Evolutionary conservation across 2,888 invertebrate species (phyloP).

Genomic region (Agrilus cyanescens): DNA sequence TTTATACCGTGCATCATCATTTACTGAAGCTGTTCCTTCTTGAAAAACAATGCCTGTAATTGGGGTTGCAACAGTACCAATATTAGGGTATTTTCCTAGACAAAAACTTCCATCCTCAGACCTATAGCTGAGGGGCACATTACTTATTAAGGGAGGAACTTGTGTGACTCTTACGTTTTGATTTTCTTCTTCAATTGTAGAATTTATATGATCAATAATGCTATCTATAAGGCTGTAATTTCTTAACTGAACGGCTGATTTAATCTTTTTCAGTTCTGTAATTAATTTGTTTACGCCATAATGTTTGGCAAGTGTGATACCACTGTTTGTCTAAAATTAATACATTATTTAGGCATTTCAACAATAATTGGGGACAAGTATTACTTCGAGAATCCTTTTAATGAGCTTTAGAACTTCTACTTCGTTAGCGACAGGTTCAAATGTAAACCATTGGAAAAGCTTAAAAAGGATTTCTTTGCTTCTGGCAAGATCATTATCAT

Average conservation of each 20-base stretch:
- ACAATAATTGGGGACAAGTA: no score
- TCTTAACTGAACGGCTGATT: constrained; percentile 34
- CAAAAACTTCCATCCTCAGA: constrained; percentile 13
- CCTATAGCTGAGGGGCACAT: constrained; percentile 30
- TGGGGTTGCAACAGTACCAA: constrained; percentile 27
- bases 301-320: constrained; percentile 40
- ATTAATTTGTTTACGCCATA: constrained; percentile 37
- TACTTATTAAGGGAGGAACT: constrained; percentile 39
- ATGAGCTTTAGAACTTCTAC: constrained; percentile 47
- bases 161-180: constrained; percentile 31
- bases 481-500: constrained; percentile 47
- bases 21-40: constrained; percentile 8
- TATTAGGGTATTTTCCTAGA: constrained; percentile 7
- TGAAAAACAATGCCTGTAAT: constrained; percentile 23
- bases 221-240: constrained; percentile 36
- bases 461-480: constrained; percentile 47
- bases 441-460: constrained; percentile 51
- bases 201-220: constrained; percentile 34
- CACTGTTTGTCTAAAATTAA: constrained; percentile 38
- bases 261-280: constrained; percentile 34
- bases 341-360: not conserved
- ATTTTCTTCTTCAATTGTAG: constrained; percentile 4
- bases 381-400: constrained; percentile 43
- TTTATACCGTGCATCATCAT: constrained; percentile 4
- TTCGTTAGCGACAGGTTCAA: constrained; percentile 41